Evolutionary conservation across 2,113 vertebrate species (phyloP).

Genomic region (Cyrtonyx montezumae): DNA sequence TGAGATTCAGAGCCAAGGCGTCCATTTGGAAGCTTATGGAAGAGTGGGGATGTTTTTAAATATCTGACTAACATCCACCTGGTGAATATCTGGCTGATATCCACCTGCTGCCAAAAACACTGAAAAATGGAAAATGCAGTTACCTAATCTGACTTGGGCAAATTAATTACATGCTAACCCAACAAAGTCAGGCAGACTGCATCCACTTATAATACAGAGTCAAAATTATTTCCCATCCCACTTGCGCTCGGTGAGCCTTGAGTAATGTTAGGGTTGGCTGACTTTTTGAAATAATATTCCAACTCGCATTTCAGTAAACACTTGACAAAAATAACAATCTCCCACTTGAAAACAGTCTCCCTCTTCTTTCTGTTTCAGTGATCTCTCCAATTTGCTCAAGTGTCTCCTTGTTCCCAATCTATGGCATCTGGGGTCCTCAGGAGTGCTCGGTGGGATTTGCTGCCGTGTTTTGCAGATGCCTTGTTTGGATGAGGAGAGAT

Average conservation of each 20-base stretch:
- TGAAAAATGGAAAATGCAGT: background rate
- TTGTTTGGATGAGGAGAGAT: background rate
- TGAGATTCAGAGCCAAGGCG: background rate
- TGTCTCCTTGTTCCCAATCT: background rate
- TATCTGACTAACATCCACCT: background rate
- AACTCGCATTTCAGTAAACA: constrained; percentile 11
- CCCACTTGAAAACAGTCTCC: background rate
- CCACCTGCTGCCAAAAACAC: background rate
- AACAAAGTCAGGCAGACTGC: background rate
- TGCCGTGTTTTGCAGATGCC: background rate
- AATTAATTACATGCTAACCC: background rate
- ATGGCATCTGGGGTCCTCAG: background rate
- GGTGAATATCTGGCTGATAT: background rate
- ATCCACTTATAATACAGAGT: background rate
- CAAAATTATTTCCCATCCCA: background rate
- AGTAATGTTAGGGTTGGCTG: background rate
- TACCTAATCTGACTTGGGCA: background rate
- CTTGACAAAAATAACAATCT: background rate
- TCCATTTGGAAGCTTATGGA: background rate
- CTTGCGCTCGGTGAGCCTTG: background rate
- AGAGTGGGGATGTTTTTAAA: background rate
- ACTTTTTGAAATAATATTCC: constrained; percentile 10
- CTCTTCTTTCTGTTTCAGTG: background rate
- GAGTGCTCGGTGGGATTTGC: background rate
- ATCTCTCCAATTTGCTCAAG: background rate